phyloP scores from a whole-genome alignment of 2,113 vertebrate genomes.

The Sigmodon hispidus region DNA sequence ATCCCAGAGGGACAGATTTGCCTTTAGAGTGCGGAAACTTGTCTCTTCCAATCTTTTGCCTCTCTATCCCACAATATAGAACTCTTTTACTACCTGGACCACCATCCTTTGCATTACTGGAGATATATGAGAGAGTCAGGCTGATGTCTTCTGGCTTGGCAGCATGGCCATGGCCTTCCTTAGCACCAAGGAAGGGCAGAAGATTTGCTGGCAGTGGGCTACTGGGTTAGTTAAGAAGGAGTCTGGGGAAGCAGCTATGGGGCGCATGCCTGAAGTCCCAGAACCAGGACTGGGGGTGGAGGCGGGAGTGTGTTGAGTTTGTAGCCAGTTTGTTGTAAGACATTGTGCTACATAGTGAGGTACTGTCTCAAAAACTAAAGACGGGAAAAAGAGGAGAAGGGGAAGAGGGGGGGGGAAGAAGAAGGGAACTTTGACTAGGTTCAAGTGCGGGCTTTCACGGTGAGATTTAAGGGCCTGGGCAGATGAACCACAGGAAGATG shows the following conservation, averaged over 20 bases:
- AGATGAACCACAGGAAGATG: background rate
- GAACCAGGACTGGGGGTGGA: too few relatives aligned
- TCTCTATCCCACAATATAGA: background rate
- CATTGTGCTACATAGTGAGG: too few relatives aligned
- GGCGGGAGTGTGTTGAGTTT: background rate
- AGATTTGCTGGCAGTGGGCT: background rate
- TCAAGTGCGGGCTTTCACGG: background rate
- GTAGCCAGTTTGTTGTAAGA: background rate
- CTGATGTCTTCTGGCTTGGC: background rate
- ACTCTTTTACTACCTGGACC: background rate
- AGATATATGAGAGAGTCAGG: background rate
- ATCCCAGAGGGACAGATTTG: background rate
- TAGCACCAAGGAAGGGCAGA: background rate
- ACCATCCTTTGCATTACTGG: background rate
- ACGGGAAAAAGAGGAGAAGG: background rate
- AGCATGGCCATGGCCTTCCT: background rate
- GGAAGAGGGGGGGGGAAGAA: background rate
- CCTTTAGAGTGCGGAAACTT: background rate
- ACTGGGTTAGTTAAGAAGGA: background rate
- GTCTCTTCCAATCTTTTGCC: background rate
- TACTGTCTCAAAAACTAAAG: background rate
- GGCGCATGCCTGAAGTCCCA: too few relatives aligned
- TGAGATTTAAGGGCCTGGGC: slow-evolving; percentile 28
- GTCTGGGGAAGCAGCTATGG: background rate
- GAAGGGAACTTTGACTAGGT: background rate